phyloP scores from a whole-genome alignment of 2,797 vertebrate species.

The Phoeniculus purpureus region DNA sequence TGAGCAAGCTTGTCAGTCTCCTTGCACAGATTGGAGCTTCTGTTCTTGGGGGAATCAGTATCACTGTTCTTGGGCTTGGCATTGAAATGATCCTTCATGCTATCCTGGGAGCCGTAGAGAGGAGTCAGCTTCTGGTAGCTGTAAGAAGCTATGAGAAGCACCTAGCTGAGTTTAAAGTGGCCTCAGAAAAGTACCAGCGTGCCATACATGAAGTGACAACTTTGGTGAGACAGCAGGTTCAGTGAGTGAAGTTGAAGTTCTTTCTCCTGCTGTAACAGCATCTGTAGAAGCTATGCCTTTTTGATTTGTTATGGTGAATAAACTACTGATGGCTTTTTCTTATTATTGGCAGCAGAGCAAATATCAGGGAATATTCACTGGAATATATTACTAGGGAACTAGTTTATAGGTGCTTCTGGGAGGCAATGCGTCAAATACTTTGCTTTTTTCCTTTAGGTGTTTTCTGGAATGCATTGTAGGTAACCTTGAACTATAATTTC shows the following conservation, averaged over 20 bases:
- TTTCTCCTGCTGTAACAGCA: not conserved
- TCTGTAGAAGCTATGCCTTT: not conserved
- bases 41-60: constrained; percentile 78
- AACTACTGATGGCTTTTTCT: not conserved
- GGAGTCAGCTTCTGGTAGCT: constrained; percentile 72
- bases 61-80: constrained; percentile 76
- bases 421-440: not conserved
- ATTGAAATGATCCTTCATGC: constrained; percentile 78
- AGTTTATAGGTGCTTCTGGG: not conserved
- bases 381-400: not conserved
- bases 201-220: constrained; percentile 73
- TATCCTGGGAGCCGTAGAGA: constrained; percentile 79
- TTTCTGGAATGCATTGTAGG: not conserved
- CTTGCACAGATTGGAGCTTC: constrained; percentile 76
- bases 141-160: constrained; percentile 78
- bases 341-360: not conserved
- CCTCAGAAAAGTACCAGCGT: constrained; percentile 74
- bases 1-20: constrained; percentile 70
- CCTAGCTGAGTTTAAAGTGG: constrained; percentile 76
- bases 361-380: not conserved
- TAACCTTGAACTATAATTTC: not conserved
- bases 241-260: constrained; percentile 23
- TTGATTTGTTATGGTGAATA: not conserved
- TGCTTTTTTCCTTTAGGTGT: not conserved
- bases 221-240: constrained; percentile 64